These are phyloP conservation scores for Sminthurides bifidus DNA, from an alignment of 1,140 invertebrate species.

Conservation along the genomic window DNA sequence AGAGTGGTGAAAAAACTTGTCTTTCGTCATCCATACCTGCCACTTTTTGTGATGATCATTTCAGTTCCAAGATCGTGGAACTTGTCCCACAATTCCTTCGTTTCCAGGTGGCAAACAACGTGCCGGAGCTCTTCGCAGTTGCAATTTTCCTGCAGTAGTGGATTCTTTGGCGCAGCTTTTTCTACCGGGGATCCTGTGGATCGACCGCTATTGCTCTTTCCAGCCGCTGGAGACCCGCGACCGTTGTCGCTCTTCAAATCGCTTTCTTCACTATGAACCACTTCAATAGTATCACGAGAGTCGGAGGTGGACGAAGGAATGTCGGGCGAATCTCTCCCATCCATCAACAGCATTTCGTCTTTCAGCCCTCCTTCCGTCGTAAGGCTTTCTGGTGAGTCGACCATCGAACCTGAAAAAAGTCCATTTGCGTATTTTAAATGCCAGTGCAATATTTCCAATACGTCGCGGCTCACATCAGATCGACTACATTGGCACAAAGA, in stretches of 20 bases:
- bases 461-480: no score
- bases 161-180: conserved; percentile 41
- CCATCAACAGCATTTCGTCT: conserved; percentile 33
- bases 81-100: conserved; percentile 82
- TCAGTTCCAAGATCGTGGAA: conserved; percentile 93
- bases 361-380: conserved; percentile 32
- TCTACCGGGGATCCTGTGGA: conserved; percentile 16
- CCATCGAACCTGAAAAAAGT: conserved; percentile 36
- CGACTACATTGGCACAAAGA: no score
- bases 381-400: conserved; percentile 34
- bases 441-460: no score
- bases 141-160: conserved; percentile 40
- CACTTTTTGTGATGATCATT: conserved; percentile 99
- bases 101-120: conserved; percentile 78
- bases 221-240: conserved; percentile 17
- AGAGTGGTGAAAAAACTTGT: background rate
- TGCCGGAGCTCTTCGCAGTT: conserved; percentile 53
- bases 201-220: conserved; percentile 1
- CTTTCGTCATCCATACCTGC: conserved; percentile 61
- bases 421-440: no score
- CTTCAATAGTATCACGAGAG: conserved; percentile 30
- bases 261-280: conserved; percentile 27
- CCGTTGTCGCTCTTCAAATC: conserved; percentile 29
- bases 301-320: conserved; percentile 32
- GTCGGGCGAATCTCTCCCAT: conserved; percentile 37